A percentile compares a stretch with the other conserved stretches of the same genome.
Evolutionary conservation across 2,113 vertebrate species (phyloP).

Genomic region (Eretmochelys imbricata): DNA sequence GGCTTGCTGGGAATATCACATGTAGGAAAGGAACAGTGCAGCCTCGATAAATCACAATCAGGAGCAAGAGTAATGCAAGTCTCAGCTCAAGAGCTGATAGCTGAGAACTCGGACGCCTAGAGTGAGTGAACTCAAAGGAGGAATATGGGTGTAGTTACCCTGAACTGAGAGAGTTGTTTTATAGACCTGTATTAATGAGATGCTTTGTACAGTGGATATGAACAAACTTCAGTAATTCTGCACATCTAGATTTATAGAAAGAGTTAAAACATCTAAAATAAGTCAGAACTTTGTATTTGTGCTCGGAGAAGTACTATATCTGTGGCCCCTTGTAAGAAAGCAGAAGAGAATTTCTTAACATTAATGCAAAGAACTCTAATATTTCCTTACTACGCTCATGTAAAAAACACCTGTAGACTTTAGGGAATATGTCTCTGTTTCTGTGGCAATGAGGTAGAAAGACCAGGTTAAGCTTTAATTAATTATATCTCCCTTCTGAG

Average conservation of each 20-base stretch:
- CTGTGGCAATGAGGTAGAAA: conserved; percentile 22
- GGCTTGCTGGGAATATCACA: not conserved
- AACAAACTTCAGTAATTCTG: not conserved
- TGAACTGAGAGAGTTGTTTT: not conserved
- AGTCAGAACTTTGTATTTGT: not conserved
- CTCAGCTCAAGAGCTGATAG: not conserved
- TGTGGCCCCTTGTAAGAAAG: not conserved
- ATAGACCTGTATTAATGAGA: not conserved
- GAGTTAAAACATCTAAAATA: rapidly evolving
- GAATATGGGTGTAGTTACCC: not conserved
- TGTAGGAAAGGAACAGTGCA: not conserved
- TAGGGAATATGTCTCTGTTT: conserved; percentile 35
- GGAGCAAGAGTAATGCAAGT: not conserved
- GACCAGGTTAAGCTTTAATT: not conserved
- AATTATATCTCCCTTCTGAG: conserved; percentile 3
- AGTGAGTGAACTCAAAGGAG: not conserved
- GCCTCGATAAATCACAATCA: not conserved
- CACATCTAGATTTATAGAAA: not conserved
- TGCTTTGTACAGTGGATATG: conserved; percentile 1
- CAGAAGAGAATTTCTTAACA: not conserved
- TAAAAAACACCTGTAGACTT: conserved; percentile 11
- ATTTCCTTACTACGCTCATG: not conserved
- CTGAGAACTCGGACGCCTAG: not conserved
- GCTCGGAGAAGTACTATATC: not conserved
- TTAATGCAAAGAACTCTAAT: not conserved